Conservation (phyloP, 2,113 vertebrate genomes). For the Crotalus horridus region DNA sequence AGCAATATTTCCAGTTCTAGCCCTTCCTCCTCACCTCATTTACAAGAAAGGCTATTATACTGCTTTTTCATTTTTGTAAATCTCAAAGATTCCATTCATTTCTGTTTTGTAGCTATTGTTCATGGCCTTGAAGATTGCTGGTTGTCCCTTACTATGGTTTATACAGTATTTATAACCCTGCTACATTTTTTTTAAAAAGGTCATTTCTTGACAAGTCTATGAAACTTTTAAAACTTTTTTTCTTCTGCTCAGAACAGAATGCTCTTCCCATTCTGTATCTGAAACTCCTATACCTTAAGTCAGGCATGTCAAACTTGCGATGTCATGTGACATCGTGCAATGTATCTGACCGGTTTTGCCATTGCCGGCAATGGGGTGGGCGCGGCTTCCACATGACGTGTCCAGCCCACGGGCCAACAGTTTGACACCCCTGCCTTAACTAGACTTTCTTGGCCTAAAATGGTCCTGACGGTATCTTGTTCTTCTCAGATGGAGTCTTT, state of each 20-base stretch:
- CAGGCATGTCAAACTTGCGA: no score
- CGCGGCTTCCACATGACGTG: no score
- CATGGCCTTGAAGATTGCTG: background rate
- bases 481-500: background rate
- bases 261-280: background rate
- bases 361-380: no score
- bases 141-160: background rate
- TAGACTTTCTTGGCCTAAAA: background rate
- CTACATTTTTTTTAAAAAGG: background rate
- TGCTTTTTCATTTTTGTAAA: background rate
- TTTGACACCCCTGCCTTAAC: no score
- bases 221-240: background rate
- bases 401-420: no score
- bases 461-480: background rate
- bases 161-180: background rate
- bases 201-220: background rate
- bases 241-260: background rate
- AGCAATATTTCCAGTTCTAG: background rate
- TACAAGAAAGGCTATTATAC: background rate
- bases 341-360: no score
- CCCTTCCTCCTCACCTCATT: background rate
- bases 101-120: background rate
- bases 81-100: background rate
- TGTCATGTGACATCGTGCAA: no score
- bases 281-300: no score